Conservation (phyloP, 1,140 invertebrate species). For the Orius laevigatus region DNA sequence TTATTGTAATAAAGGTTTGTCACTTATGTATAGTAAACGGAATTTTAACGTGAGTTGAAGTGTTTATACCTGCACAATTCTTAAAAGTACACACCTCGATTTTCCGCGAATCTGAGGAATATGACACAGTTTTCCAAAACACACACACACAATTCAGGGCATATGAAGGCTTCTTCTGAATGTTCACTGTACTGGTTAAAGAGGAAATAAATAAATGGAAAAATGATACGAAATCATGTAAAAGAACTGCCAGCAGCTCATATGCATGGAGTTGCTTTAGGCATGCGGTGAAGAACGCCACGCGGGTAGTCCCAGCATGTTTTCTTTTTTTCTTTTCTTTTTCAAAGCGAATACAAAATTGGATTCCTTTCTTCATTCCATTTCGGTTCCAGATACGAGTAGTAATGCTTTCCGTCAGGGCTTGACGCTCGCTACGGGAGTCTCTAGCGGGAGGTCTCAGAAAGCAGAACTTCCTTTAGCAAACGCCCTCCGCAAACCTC, state of each 20-base stretch:
- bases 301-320: slow-evolving; percentile 13
- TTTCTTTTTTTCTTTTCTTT: neutral
- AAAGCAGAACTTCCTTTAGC: slow-evolving; percentile 75
- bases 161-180: slow-evolving; percentile 3
- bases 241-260: slow-evolving; percentile 10
- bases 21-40: too few relatives aligned
- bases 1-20: too few relatives aligned
- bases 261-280: slow-evolving; percentile 10
- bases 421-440: slow-evolving; percentile 88
- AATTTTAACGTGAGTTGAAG: neutral
- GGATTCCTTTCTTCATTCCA: slow-evolving; percentile 14
- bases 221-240: too few relatives aligned
- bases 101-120: too few relatives aligned
- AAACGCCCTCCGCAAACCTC: slow-evolving; percentile 79
- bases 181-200: neutral
- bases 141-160: slow-evolving; percentile 1
- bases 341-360: slow-evolving; percentile 6
- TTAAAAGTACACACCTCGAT: neutral
- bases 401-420: slow-evolving; percentile 96
- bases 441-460: slow-evolving; percentile 77
- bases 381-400: slow-evolving; percentile 75
- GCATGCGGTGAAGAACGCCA: slow-evolving; percentile 7
- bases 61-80: neutral
- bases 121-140: neutral
- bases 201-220: too few relatives aligned